Conservation (phyloP, 2,888 invertebrate genomes). For the Serrognathus titanus region DNA sequence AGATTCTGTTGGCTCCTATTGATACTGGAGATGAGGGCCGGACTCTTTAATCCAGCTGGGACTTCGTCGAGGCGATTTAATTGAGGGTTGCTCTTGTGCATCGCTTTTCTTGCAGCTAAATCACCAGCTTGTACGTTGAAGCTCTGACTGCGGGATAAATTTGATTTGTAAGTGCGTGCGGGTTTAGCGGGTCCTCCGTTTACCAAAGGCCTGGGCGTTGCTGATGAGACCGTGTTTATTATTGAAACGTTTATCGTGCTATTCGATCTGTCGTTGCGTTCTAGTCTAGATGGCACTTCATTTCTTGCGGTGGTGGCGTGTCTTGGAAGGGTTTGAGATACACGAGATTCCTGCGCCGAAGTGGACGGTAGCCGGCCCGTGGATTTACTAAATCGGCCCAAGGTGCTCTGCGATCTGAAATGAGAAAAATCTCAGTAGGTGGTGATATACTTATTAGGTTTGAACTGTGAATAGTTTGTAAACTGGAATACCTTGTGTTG, state of each 20-base stretch:
- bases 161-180: conserved; percentile 72
- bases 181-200: conserved; percentile 70
- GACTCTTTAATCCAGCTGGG: conserved; percentile 66
- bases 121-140: conserved; percentile 74
- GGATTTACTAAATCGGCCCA: conserved; percentile 81
- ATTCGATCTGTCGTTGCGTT: conserved; percentile 55
- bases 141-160: conserved; percentile 75
- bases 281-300: conserved; percentile 46
- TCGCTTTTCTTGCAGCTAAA: conserved; percentile 37
- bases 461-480: neutral
- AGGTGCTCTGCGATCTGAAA: conserved; percentile 65
- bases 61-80: conserved; percentile 67
- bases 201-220: conserved; percentile 33
- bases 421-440: conserved; percentile 34
- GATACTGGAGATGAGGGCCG: conserved; percentile 81
- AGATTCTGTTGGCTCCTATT: conserved; percentile 80
- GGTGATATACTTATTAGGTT: neutral
- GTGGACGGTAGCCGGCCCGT: conserved; percentile 63
- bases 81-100: conserved; percentile 78
- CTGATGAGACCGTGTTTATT: conserved; percentile 51
- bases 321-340: conserved; percentile 75
- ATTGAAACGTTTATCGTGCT: conserved; percentile 68
- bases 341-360: conserved; percentile 52
- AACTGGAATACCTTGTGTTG: no score
- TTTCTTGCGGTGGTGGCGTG: conserved; percentile 41